These are phyloP conservation scores for Enteromius fasciolatus DNA, from an alignment of 2,797 vertebrate genomes.

Conservation along the genomic window DNA sequence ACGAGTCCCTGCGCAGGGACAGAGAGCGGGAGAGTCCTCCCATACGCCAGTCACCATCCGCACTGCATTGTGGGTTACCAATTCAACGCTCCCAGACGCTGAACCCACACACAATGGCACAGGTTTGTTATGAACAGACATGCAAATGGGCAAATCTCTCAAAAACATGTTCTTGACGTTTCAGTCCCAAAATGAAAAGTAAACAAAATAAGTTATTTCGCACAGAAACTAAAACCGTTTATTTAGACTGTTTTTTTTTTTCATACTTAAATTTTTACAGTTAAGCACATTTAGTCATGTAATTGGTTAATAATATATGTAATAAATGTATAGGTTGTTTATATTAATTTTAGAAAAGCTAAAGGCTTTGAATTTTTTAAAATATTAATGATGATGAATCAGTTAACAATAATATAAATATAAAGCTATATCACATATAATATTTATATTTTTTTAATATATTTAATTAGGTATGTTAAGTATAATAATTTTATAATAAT, in stretches of 20 bases:
- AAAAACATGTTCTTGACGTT: background rate
- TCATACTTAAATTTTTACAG: background rate
- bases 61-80: conserved; percentile 85
- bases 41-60: conserved; percentile 89
- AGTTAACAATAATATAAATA: background rate
- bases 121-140: conserved; percentile 75
- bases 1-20: conserved; percentile 89
- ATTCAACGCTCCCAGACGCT: conserved; percentile 75
- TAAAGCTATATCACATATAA: background rate
- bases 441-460: background rate
- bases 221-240: background rate
- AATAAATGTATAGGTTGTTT: background rate
- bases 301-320: background rate
- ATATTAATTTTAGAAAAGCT: background rate
- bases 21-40: conserved; percentile 90
- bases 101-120: conserved; percentile 89
- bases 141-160: background rate
- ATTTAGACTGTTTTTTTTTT: background rate
- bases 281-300: background rate
- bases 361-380: background rate
- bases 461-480: background rate
- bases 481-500: background rate
- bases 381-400: background rate
- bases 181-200: background rate
- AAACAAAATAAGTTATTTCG: background rate